These are phyloP conservation scores for Sphaerodactylus townsendi DNA, from an alignment of 2,113 vertebrate species.

Conservation along the genomic window DNA sequence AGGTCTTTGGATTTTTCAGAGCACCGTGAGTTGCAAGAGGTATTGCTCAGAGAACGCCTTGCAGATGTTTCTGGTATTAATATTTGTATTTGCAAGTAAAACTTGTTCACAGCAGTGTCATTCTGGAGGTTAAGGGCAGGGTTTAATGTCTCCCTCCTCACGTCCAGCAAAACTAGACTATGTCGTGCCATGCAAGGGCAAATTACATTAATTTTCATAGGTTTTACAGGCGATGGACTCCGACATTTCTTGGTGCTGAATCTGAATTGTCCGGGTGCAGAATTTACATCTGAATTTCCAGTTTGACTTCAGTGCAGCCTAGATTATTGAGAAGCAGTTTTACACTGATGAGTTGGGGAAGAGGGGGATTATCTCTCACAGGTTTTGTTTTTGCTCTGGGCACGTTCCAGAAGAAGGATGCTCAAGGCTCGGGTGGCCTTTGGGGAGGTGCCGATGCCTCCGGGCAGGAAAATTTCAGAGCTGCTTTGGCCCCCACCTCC, in stretches of 20 bases:
- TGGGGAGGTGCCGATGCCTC: not conserved
- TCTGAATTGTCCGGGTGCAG: not conserved
- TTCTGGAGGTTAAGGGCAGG: not conserved
- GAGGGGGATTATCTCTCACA: not conserved
- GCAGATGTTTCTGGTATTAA: constrained; percentile 4
- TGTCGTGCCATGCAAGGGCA: not conserved
- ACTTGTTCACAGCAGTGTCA: not conserved
- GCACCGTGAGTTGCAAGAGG: not conserved
- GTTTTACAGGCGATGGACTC: not conserved
- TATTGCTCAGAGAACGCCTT: not conserved
- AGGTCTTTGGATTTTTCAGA: constrained; percentile 36
- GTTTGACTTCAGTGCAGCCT: not conserved
- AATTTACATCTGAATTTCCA: not conserved
- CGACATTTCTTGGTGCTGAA: not conserved
- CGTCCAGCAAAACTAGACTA: not conserved
- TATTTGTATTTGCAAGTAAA: constrained; percentile 6
- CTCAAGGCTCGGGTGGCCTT: not conserved
- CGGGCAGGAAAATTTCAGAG: not conserved
- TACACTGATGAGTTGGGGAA: rapidly evolving
- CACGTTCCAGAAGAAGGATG: not conserved
- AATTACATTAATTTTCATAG: not conserved
- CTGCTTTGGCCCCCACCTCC: not conserved
- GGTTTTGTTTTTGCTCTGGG: not conserved
- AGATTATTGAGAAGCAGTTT: rapidly evolving
- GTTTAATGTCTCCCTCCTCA: not conserved